Percentiles rank a stretch among this genome's conserved stretches.
Evolutionary conservation across 2,888 invertebrate genomes (phyloP).

Genomic region (Meghimatium bilineatum): DNA sequence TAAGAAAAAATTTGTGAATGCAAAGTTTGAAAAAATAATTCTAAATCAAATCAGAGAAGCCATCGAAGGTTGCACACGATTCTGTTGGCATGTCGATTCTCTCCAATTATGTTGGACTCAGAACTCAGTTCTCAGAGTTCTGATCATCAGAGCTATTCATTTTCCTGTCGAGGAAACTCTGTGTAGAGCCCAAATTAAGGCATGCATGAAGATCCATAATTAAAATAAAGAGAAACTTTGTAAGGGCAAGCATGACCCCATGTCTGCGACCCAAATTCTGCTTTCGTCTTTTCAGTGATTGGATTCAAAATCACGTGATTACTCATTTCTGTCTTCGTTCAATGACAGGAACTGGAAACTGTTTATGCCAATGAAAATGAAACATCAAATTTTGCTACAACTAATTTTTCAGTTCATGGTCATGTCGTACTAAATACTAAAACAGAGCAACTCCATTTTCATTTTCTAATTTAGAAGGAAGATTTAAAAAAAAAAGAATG

Average conservation of each 20-base stretch:
- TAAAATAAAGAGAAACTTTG: neutral
- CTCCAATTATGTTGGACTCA: neutral
- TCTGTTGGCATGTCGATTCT: neutral
- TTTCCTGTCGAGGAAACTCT: neutral
- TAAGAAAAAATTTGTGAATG: too few relatives aligned
- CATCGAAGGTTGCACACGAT: neutral
- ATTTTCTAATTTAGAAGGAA: too few relatives aligned
- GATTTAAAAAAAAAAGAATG: too few relatives aligned
- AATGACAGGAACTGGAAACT: neutral
- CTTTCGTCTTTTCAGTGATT: conserved; percentile 9
- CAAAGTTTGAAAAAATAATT: neutral
- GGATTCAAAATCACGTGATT: conserved; percentile 11
- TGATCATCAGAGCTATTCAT: neutral
- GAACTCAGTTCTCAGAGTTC: neutral
- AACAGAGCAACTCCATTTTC: too few relatives aligned
- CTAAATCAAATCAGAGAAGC: neutral
- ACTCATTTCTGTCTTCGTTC: conserved; percentile 3
- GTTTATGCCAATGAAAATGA: too few relatives aligned
- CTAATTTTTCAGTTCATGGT: too few relatives aligned
- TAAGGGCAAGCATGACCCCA: neutral
- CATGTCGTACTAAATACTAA: too few relatives aligned
- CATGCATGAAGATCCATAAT: neutral
- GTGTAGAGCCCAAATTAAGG: neutral
- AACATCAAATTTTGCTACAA: too few relatives aligned
- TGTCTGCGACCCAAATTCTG: conserved; percentile 1